These are phyloP conservation scores for Poeciliopsis occidentalis DNA, from an alignment of 2,113 vertebrate genomes.

Conservation along the genomic window DNA sequence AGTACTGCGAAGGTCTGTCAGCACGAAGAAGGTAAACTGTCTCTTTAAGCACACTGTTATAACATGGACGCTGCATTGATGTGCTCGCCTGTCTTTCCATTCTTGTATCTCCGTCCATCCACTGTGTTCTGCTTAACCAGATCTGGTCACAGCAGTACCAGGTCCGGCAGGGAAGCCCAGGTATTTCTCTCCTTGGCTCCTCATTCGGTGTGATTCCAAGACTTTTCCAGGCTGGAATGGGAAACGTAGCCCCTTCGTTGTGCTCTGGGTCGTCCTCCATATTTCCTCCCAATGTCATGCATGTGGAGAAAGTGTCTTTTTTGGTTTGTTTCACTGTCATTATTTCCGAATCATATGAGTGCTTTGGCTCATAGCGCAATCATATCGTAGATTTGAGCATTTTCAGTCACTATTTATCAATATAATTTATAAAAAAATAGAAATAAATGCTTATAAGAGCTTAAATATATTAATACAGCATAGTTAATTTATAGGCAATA, in stretches of 20 bases:
- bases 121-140: neutral
- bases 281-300: no score
- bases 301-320: neutral
- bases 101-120: neutral
- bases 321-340: no score
- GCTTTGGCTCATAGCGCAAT: neutral
- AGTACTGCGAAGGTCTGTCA: constrained; percentile 78
- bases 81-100: neutral
- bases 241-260: no score
- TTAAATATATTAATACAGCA: neutral
- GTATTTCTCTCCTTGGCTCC: neutral
- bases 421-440: neutral
- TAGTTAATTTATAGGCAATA: neutral
- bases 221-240: no score
- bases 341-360: no score
- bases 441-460: neutral
- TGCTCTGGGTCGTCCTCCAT: no score
- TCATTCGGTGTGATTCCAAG: no score
- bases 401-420: neutral
- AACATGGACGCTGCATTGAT: neutral
- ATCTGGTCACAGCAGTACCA: neutral
- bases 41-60: neutral
- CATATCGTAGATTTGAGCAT: neutral
- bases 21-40: constrained; percentile 81
- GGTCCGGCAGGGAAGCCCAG: neutral